These are phyloP conservation scores for Potamilus streckersoni DNA, from an alignment of 1,140 invertebrate genomes.

Conservation along the genomic window DNA sequence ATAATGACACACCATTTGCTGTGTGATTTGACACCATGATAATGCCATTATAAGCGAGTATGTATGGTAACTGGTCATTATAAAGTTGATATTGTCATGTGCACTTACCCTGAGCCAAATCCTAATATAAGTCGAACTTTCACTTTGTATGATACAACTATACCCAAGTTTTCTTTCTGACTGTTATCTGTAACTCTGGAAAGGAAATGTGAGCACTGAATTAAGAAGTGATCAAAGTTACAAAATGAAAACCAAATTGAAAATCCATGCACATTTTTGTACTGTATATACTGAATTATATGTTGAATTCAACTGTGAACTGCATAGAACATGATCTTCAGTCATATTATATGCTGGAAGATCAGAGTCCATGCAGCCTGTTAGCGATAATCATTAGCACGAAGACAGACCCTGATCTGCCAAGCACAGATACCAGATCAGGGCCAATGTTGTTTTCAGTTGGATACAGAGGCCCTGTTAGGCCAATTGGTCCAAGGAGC, in stretches of 20 bases:
- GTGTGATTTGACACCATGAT: too few species aligned
- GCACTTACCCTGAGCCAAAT: constrained; percentile 88
- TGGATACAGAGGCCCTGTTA: too few species aligned
- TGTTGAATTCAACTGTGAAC: too few species aligned
- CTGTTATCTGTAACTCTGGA: constrained; percentile 62
- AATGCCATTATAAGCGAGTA: too few species aligned
- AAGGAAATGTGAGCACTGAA: constrained; percentile 2
- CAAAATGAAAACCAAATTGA: neutral
- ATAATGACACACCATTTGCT: too few species aligned
- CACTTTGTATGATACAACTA: constrained; percentile 99
- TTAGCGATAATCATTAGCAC: neutral
- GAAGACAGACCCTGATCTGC: neutral
- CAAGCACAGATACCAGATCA: neutral
- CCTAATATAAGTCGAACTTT: constrained; percentile 98
- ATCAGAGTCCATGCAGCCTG: too few species aligned
- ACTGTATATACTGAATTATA: too few species aligned
- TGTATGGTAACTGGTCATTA: too few species aligned
- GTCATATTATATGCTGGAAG: too few species aligned
- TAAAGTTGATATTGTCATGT: neutral
- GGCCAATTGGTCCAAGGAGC: too few species aligned
- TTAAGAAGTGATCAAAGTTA: neutral
- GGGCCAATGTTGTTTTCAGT: too few species aligned
- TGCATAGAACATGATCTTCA: too few species aligned
- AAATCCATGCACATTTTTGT: neutral
- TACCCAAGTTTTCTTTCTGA: constrained; percentile 80